A percentile compares a stretch with the other conserved stretches of the same genome.
phyloP scores from a whole-genome alignment of 2,113 vertebrate species.

The Rutilus rutilus region DNA sequence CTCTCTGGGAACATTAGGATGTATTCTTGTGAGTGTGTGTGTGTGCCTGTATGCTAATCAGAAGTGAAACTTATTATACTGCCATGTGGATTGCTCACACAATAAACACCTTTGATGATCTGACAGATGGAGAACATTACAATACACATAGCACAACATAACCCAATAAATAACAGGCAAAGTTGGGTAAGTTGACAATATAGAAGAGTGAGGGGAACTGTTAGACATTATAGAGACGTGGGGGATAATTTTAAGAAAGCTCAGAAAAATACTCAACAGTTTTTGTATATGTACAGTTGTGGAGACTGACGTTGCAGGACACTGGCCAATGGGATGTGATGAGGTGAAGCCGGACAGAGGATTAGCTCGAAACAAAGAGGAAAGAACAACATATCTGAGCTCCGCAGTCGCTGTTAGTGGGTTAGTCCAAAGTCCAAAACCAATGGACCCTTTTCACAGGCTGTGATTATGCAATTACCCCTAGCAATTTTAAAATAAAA shows the following conservation, averaged over 20 bases:
- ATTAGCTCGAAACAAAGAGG: conserved; percentile 31
- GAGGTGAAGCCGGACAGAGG: background rate
- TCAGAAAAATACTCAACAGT: background rate
- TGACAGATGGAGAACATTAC: conserved; percentile 40
- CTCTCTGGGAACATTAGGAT: conserved; percentile 38
- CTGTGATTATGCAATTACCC: background rate
- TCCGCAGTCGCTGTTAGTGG: background rate
- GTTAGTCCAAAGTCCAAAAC: background rate
- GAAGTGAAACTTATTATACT: conserved; percentile 15
- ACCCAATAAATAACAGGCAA: conserved; percentile 26
- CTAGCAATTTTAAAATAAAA: background rate
- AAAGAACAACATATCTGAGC: conserved; percentile 4
- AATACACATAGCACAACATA: conserved; percentile 30
- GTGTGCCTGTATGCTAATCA: conserved; percentile 57
- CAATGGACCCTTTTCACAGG: background rate
- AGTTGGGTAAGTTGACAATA: conserved; percentile 9
- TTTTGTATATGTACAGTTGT: background rate
- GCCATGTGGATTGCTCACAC: conserved; percentile 32
- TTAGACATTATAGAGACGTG: background rate
- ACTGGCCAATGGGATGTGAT: conserved; percentile 6
- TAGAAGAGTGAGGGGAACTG: background rate
- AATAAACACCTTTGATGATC: conserved; percentile 25
- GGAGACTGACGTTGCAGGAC: background rate
- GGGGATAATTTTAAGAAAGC: background rate
- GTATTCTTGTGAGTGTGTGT: conserved; percentile 59